Base-by-base conservation (phyloP, 2,888 invertebrate genomes). In the Apodemia zela region DNA sequence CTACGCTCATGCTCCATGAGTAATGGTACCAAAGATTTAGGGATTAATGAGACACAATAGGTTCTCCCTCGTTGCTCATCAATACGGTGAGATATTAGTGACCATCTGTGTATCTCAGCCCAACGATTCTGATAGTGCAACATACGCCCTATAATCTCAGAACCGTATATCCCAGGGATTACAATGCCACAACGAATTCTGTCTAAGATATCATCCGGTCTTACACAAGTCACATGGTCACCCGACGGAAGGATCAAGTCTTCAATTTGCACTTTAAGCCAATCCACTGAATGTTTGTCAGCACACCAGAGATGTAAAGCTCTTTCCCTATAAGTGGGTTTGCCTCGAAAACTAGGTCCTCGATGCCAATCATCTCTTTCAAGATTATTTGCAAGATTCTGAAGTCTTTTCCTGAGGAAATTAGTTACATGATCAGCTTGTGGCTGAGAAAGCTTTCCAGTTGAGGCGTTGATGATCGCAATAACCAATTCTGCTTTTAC, bases 391-490 rank as follows among this genome's bases (percentile, higher is more conserved):
- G n/a, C 45, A n/a, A n/a, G 45, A 45, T 45, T 4, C 45, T 45
- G n/a, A 6, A 45, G 45, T n/a, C n/a, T 45, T 6, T 45, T n/a
- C n/a, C 6, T 2, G 6, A 45, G 15, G 45, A n/a, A 45, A 5
- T 45, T 6, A 45, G n/a, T 45, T n/a, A 45, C n/a, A 45, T 45
- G n/a, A 45, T 0, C 6, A n/a, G 11, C 5, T 45, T 45, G 45
- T 45, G 45, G n/a, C 45, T n/a, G 15, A 45, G n/a, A n/a, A n/a
- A 45, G 45, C n/a, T 45, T n/a, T 45, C n/a, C n/a, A 45, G 45
- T 45, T 45, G 45, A 45, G n/a, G 5, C n/a, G n/a, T n/a, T 45
- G 3, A 45, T n/a, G 11, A 45, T n/a, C 6, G 45, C 42, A 42
- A 42, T 15, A 42, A 42, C 15, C 5, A 42, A 5, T 15, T 15